phyloP scores from a whole-genome alignment of 2,888 invertebrate genomes.

The Hyppa rectilinea region DNA sequence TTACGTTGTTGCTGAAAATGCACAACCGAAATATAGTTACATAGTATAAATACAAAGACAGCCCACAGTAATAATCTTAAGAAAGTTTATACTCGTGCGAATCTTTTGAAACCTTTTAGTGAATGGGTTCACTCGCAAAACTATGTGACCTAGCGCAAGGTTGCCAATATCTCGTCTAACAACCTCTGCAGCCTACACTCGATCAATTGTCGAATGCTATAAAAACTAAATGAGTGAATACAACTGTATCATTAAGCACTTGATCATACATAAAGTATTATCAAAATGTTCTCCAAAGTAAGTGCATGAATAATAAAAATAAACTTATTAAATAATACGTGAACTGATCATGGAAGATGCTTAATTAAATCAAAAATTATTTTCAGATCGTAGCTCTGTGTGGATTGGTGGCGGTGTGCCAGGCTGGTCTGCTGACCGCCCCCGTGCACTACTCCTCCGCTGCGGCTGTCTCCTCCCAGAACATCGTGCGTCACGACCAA shows the following conservation, averaged over 20 bases:
- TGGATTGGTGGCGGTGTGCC: conserved; percentile 71
- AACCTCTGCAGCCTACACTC: conserved; percentile 42
- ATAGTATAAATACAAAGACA: neutral
- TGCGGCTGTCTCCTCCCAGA: conserved; percentile 79
- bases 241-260: conserved; percentile 48
- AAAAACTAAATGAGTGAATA: conserved; percentile 34
- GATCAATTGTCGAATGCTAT: conserved; percentile 45
- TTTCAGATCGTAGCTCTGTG: conserved; percentile 69
- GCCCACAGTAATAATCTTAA: neutral
- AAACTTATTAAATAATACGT: neutral
- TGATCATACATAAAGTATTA: conserved; percentile 35
- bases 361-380: neutral
- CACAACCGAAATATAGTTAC: neutral
- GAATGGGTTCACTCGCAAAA: conserved; percentile 44
- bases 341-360: no score
- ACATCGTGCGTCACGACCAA: conserved; percentile 80
- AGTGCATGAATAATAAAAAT: conserved; percentile 18
- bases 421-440: conserved; percentile 73
- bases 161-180: conserved; percentile 44
- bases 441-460: conserved; percentile 78
- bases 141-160: conserved; percentile 53
- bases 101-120: conserved; percentile 37
- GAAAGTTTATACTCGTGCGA: conserved; percentile 10
- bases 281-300: conserved; percentile 62
- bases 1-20: neutral